These are phyloP conservation scores for Solea senegalensis DNA, from an alignment of 2,113 vertebrate species.

Conservation along the genomic window DNA sequence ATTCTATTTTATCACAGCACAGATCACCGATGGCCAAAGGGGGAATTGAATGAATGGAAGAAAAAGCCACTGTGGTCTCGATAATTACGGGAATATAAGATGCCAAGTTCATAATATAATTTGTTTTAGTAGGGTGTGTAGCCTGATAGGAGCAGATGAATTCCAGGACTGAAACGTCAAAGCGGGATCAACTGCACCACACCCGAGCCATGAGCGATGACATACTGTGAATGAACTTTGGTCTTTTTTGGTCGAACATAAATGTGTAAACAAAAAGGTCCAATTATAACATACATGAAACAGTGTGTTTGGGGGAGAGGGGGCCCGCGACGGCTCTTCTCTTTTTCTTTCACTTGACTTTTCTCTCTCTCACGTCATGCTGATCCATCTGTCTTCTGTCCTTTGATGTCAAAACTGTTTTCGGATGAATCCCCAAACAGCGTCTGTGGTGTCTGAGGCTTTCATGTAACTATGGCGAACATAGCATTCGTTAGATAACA, in stretches of 20 bases:
- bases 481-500: not conserved
- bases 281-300: not conserved
- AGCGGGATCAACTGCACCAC: not conserved
- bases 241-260: not conserved
- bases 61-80: not conserved
- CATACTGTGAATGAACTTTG: not conserved
- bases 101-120: slow-evolving; percentile 6
- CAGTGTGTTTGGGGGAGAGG: not conserved
- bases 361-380: not conserved
- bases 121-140: not conserved
- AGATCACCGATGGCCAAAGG: not conserved
- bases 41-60: not conserved
- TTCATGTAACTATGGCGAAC: not conserved
- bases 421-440: not conserved
- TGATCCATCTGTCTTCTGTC: slow-evolving; percentile 11
- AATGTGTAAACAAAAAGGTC: not conserved
- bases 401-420: slow-evolving; percentile 1
- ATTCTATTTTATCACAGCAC: not conserved
- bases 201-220: not conserved
- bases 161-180: not conserved
- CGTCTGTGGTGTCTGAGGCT: not conserved
- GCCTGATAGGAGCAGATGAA: not conserved
- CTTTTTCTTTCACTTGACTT: slow-evolving; percentile 1
- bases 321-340: not conserved
- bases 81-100: not conserved